phyloP scores from a whole-genome alignment of 2,888 invertebrate genomes.

The Drepana falcataria region DNA sequence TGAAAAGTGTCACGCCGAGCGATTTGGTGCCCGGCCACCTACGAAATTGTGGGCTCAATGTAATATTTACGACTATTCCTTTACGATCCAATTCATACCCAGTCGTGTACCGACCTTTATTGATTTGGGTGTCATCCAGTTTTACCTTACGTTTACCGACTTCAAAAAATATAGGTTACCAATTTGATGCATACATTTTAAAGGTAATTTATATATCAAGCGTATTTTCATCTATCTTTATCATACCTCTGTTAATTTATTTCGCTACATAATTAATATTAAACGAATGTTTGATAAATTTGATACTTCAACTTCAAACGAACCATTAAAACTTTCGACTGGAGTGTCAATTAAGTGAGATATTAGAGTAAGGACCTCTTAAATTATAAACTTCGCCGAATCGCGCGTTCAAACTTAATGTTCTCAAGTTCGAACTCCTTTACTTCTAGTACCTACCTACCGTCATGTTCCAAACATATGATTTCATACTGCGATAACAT shows the following conservation, averaged over 20 bases:
- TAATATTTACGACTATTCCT: neutral
- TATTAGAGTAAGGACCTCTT: neutral
- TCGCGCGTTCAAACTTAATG: neutral
- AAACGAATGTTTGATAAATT: too few species aligned
- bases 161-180: too few species aligned
- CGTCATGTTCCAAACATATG: too few species aligned
- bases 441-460: too few species aligned
- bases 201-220: too few species aligned
- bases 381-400: neutral
- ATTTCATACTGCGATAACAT: too few species aligned
- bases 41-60: conserved; percentile 5
- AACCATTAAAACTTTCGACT: neutral
- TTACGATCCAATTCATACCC: neutral
- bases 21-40: conserved; percentile 14
- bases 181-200: too few species aligned
- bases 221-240: too few species aligned
- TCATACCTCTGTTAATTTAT: too few species aligned
- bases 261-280: too few species aligned
- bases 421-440: too few species aligned
- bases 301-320: neutral
- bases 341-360: neutral
- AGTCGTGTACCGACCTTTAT: neutral
- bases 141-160: neutral
- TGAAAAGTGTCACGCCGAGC: conserved; percentile 36
- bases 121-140: neutral